A percentile compares a stretch with the other conserved stretches of the same genome.
Evolutionary conservation across 2,797 vertebrate genomes (phyloP).

Genomic region (Parambassis ranga): DNA sequence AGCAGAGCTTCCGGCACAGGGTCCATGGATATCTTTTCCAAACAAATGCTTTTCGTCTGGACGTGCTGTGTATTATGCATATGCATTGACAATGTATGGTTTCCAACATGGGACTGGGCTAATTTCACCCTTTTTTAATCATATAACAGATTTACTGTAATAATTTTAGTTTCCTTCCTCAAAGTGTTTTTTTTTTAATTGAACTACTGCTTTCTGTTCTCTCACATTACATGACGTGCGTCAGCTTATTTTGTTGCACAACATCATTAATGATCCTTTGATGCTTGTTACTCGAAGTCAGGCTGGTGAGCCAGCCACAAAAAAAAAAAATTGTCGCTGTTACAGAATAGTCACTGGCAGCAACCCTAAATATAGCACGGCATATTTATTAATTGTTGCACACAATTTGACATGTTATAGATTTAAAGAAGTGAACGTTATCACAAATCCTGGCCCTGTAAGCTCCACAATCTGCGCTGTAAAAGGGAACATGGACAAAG

Average conservation of each 20-base stretch:
- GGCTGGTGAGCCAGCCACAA: neutral
- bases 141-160: neutral
- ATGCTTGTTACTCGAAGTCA: conserved; percentile 6
- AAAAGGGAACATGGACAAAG: conserved; percentile 39
- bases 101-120: no score
- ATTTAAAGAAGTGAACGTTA: conserved; percentile 41
- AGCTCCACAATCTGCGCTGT: conserved; percentile 21
- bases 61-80: no score
- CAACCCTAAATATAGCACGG: conserved; percentile 11
- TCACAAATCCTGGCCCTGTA: conserved; percentile 32
- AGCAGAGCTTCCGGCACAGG: no score
- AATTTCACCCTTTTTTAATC: no score
- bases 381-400: conserved; percentile 36
- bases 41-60: no score
- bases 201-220: no score
- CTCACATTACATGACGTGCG: no score
- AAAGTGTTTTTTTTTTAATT: neutral
- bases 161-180: neutral
- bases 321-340: conserved; percentile 6
- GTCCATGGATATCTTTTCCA: no score
- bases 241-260: conserved; percentile 8
- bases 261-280: neutral
- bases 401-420: conserved; percentile 19
- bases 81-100: no score
- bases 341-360: conserved; percentile 4